These are phyloP conservation scores for Andrena bucephala DNA, from an alignment of 2,888 invertebrate species.

Conservation along the genomic window DNA sequence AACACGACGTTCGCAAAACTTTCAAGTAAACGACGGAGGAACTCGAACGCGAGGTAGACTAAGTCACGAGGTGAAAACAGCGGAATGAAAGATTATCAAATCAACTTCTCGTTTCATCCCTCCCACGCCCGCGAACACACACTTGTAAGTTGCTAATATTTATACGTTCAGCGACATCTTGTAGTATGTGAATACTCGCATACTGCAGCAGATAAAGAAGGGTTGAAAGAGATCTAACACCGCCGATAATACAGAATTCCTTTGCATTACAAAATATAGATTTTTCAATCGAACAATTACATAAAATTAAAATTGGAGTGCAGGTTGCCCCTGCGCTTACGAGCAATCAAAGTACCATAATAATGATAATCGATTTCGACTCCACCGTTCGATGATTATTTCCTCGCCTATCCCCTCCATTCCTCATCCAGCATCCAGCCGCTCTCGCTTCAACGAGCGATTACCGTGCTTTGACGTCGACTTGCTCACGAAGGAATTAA, in stretches of 20 bases:
- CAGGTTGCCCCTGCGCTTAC: no score
- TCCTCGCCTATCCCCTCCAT: no score
- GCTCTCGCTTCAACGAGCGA: no score
- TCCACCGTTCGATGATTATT: no score
- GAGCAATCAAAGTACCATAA: no score
- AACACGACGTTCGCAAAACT: not conserved
- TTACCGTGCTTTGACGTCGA: no score
- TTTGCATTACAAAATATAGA: not conserved
- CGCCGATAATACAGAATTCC: constrained; percentile 9
- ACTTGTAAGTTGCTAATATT: constrained; percentile 32
- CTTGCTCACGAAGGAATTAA: no score
- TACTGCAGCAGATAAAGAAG: constrained; percentile 6
- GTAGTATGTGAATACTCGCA: not conserved
- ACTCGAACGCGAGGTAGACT: constrained; percentile 4
- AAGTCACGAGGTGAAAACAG: constrained; percentile 33
- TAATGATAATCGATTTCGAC: no score
- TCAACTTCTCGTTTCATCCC: constrained; percentile 29
- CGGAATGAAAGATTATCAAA: constrained; percentile 40
- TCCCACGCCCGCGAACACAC: constrained; percentile 40
- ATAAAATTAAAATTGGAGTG: no score
- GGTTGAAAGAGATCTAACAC: not conserved
- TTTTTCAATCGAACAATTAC: no score
- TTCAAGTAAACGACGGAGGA: not conserved
- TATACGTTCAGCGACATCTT: constrained; percentile 55
- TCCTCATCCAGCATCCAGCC: no score